These are phyloP conservation scores for Pachyrhynchus sulphureomaculatus DNA, from an alignment of 1,140 invertebrate genomes.

Conservation along the genomic window DNA sequence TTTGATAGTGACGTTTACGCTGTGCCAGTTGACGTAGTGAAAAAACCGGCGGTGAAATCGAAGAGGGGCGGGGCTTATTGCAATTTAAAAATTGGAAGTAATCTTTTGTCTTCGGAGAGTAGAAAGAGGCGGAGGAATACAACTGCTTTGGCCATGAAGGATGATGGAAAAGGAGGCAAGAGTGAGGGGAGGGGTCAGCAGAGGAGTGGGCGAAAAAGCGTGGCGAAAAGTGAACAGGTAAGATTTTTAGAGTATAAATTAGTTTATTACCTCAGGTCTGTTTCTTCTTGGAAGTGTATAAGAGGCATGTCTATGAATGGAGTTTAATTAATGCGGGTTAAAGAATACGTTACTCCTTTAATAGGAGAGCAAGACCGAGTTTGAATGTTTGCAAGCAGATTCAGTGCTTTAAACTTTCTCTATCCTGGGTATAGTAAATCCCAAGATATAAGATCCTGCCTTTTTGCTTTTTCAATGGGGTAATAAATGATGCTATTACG, in stretches of 20 bases:
- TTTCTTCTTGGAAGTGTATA: no score
- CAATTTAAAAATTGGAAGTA: not conserved
- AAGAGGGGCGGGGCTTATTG: conserved; percentile 53
- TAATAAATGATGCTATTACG: no score
- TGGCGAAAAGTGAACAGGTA: conserved; percentile 14
- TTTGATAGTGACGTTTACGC: conserved; percentile 85
- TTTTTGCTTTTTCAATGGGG: no score
- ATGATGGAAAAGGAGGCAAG: not conserved
- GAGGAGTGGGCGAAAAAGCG: conserved; percentile 10
- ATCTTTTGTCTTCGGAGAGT: conserved; percentile 30
- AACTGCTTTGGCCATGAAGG: conserved; percentile 55
- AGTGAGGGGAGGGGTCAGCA: not conserved
- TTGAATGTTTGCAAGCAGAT: no score
- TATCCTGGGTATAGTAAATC: no score
- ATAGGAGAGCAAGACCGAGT: no score
- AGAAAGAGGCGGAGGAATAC: conserved; percentile 63
- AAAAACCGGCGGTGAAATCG: conserved; percentile 57
- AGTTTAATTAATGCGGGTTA: not conserved
- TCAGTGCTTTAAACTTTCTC: no score
- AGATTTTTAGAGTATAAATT: not conserved
- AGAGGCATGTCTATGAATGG: no score
- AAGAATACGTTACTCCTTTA: no score
- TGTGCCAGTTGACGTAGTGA: conserved; percentile 76
- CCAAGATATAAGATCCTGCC: no score
- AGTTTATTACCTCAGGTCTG: no score